Evolutionary conservation across 2,888 invertebrate genomes (phyloP).

Genomic region (Trimorus sp.): DNA sequence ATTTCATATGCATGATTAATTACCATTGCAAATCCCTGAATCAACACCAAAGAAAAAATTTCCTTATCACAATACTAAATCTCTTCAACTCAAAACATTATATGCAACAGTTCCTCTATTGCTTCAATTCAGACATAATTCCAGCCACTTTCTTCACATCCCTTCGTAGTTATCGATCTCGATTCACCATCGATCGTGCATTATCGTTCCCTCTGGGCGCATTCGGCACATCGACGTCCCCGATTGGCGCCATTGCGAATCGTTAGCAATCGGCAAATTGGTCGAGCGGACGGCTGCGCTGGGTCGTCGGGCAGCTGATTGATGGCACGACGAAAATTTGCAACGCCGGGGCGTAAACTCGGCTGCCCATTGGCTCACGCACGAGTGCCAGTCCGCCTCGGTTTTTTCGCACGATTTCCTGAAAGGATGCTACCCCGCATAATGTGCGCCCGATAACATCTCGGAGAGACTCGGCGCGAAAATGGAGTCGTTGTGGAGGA

Average conservation of each 20-base stretch:
- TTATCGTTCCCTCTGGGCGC: not conserved
- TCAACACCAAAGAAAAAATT: too few relatives aligned
- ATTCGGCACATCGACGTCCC: conserved; percentile 19
- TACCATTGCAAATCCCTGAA: too few relatives aligned
- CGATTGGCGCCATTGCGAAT: conserved; percentile 28
- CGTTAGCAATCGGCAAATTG: conserved; percentile 27
- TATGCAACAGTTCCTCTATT: too few relatives aligned
- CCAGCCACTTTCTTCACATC: too few relatives aligned
- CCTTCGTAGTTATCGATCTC: too few relatives aligned
- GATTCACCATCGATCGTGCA: too few relatives aligned
- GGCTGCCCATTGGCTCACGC: conserved; percentile 18
- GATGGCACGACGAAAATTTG: conserved; percentile 31
- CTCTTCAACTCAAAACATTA: too few relatives aligned
- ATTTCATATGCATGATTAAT: too few relatives aligned
- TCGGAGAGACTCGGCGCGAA: conserved; percentile 29
- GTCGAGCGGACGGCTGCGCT: conserved; percentile 13
- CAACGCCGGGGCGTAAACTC: conserved; percentile 32
- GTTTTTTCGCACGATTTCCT: conserved; percentile 47
- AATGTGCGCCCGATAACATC: conserved; percentile 54
- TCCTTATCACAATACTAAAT: too few relatives aligned
- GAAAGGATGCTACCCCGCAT: conserved; percentile 44
- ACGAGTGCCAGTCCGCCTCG: conserved; percentile 17
- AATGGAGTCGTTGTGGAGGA: conserved; percentile 46
- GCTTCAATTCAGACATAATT: too few relatives aligned
- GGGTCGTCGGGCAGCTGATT: conserved; percentile 31